phyloP scores from a whole-genome alignment of 2,113 vertebrate species.

The Euleptes europaea region DNA sequence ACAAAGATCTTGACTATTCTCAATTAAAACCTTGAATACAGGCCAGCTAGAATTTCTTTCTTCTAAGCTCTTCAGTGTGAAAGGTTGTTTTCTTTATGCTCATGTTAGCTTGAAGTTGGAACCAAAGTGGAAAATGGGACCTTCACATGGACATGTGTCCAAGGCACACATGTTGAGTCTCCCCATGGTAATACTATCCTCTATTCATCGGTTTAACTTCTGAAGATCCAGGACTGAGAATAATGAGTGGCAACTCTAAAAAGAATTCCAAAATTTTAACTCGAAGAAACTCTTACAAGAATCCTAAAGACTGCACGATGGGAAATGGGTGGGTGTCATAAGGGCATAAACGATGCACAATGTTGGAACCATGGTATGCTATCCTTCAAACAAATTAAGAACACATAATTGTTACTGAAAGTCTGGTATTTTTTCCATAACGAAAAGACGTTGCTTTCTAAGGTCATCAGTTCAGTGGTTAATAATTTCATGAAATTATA shows the following conservation, averaged over 20 bases:
- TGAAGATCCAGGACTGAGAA: neutral
- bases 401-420: neutral
- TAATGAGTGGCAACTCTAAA: neutral
- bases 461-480: neutral
- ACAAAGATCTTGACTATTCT: too few species aligned
- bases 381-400: neutral
- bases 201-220: neutral
- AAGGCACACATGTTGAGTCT: too few species aligned
- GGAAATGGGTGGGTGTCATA: neutral
- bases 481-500: neutral
- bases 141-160: too few species aligned
- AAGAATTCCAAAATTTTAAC: neutral
- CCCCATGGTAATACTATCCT: too few species aligned
- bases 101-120: too few species aligned
- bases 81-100: too few species aligned
- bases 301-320: neutral
- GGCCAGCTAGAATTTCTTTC: too few species aligned
- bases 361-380: neutral
- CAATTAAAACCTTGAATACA: too few species aligned
- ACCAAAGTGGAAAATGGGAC: too few species aligned
- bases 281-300: too few species aligned
- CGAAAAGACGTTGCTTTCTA: neutral
- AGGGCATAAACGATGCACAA: neutral
- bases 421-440: neutral
- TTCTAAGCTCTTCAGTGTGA: too few species aligned